A percentile compares a stretch with the other conserved stretches of the same genome.
phyloP scores from a whole-genome alignment of 2,113 vertebrate genomes.

The Syngnathoides biaculeatus region DNA sequence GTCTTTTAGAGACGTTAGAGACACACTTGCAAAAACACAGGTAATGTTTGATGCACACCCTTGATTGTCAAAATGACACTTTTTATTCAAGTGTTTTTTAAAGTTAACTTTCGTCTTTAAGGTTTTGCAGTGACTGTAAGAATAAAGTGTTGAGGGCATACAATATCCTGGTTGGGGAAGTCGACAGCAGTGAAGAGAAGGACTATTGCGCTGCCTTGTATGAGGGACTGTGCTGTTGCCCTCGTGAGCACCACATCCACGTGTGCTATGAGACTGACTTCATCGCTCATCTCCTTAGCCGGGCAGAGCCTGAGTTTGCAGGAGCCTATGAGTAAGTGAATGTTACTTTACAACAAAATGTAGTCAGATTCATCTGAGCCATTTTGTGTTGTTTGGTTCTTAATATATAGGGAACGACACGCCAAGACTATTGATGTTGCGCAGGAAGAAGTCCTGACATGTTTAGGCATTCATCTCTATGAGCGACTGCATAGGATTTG shows the following conservation, averaged over 20 bases:
- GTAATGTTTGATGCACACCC: slow-evolving; percentile 56
- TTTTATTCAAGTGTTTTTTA: not conserved
- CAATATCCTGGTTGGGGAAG: slow-evolving; percentile 92
- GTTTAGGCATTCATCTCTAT: slow-evolving; percentile 94
- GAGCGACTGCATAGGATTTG: slow-evolving; percentile 94
- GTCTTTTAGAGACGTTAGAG: slow-evolving; percentile 93
- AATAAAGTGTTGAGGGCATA: slow-evolving; percentile 93
- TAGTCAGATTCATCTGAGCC: not conserved
- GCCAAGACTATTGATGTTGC: slow-evolving; percentile 98
- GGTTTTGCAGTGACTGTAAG: slow-evolving; percentile 97
- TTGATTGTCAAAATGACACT: not conserved
- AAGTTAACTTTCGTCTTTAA: slow-evolving; percentile 32
- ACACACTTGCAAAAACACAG: slow-evolving; percentile 93
- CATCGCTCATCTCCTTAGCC: slow-evolving; percentile 91
- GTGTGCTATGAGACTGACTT: slow-evolving; percentile 96
- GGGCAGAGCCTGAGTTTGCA: slow-evolving; percentile 94
- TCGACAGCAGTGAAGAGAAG: slow-evolving; percentile 94
- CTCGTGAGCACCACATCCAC: slow-evolving; percentile 91
- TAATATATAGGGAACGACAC: slow-evolving; percentile 81
- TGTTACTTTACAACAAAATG: not conserved
- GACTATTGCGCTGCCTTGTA: slow-evolving; percentile 93
- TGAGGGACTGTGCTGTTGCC: slow-evolving; percentile 92
- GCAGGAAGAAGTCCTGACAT: slow-evolving; percentile 96
- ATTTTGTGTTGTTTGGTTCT: slow-evolving; percentile 44
- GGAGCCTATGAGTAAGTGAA: slow-evolving; percentile 89